Evolutionary conservation across 2,113 vertebrate species (phyloP).

Genomic region (Corythaixoides concolor): DNA sequence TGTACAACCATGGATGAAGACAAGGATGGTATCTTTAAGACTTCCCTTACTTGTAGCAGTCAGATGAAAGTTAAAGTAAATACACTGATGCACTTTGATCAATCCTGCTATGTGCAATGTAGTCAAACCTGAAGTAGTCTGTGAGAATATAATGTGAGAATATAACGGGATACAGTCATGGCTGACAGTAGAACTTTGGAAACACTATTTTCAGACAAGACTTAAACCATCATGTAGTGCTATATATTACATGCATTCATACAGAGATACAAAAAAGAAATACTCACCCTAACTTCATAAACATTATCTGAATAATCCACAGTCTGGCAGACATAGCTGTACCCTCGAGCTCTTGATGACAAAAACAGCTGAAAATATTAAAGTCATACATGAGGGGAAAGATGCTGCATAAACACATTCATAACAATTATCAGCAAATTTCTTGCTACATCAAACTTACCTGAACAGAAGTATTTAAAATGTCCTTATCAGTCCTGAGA

Average conservation of each 20-base stretch:
- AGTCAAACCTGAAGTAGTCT: background rate
- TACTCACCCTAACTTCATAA: slow-evolving; percentile 98
- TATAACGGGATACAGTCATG: background rate
- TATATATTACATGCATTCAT: background rate
- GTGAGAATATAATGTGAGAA: background rate
- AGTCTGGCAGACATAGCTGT: slow-evolving; percentile 96
- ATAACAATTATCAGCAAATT: background rate
- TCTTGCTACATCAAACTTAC: background rate
- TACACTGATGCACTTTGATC: background rate
- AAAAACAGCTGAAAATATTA: slow-evolving; percentile 86
- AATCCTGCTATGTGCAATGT: background rate
- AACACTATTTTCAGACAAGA: background rate
- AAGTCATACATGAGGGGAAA: slow-evolving; percentile 33
- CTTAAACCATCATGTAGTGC: background rate
- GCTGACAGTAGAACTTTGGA: background rate
- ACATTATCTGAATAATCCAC: slow-evolving; percentile 95
- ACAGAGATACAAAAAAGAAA: background rate
- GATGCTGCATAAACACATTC: background rate
- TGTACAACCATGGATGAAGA: background rate
- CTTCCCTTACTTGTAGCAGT: background rate
- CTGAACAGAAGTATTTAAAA: background rate
- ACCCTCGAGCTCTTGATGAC: slow-evolving; percentile 89
- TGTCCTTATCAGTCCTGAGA: background rate
- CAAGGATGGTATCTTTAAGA: slow-evolving; percentile 4
- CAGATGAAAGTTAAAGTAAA: background rate